These are phyloP conservation scores for Serranus cabrilla DNA, from an alignment of 2,797 vertebrate genomes.

Conservation along the genomic window DNA sequence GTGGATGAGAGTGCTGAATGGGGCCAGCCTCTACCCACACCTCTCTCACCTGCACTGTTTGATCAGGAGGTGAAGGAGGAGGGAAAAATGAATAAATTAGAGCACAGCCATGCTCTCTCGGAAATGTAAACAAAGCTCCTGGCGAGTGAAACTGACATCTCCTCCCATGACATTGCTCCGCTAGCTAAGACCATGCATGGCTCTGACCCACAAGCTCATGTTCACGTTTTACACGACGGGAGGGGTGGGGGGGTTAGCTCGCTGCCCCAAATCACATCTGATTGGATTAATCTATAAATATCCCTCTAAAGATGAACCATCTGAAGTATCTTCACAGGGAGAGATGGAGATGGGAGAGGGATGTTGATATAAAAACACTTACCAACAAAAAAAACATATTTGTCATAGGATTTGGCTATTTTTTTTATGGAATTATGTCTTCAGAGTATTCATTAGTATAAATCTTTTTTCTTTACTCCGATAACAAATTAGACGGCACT, in stretches of 20 bases:
- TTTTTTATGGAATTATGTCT: too few species aligned
- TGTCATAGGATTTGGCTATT: too few species aligned
- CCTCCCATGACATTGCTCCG: not conserved
- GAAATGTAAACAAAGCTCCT: conserved; percentile 9
- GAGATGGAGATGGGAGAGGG: not conserved
- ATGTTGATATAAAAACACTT: not conserved
- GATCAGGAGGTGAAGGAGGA: not conserved
- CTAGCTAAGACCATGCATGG: not conserved
- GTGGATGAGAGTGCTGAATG: not conserved
- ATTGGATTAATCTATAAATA: not conserved
- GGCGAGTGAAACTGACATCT: conserved; percentile 1
- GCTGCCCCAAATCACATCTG: not conserved
- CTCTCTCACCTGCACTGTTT: not conserved
- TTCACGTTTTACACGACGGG: not conserved
- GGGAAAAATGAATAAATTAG: not conserved
- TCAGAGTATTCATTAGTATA: too few species aligned
- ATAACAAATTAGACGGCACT: not conserved
- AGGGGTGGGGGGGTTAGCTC: not conserved
- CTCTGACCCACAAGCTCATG: not conserved
- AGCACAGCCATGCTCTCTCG: not conserved
- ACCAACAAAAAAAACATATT: too few species aligned
- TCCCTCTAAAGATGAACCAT: not conserved
- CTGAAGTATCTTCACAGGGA: not conserved
- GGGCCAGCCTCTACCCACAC: not conserved
- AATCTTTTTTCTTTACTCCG: not conserved